phyloP scores from a whole-genome alignment of 2,113 vertebrate genomes.

The Nymphicus hollandicus region DNA sequence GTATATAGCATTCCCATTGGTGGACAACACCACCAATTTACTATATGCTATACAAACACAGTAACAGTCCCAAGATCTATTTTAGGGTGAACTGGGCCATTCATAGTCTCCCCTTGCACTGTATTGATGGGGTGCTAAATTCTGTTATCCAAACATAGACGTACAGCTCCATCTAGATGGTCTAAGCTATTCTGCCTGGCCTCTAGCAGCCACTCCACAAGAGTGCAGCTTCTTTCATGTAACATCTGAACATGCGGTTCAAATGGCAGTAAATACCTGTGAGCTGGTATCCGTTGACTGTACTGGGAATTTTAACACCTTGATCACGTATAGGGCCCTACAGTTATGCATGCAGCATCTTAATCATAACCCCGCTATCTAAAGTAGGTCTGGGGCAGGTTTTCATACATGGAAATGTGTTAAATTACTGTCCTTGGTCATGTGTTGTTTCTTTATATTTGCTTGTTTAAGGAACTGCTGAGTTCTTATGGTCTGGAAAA shows the following conservation, averaged over 20 bases:
- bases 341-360: background rate
- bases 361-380: background rate
- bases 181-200: background rate
- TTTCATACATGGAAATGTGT: background rate
- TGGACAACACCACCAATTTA: background rate
- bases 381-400: background rate
- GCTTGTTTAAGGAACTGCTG: background rate
- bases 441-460: background rate
- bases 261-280: background rate
- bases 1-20: background rate
- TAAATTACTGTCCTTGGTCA: background rate
- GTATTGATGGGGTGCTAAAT: background rate
- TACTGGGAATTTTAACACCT: background rate
- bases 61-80: background rate
- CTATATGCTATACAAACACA: background rate
- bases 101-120: background rate
- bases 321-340: background rate
- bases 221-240: background rate
- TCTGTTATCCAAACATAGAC: background rate
- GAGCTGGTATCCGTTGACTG: background rate
- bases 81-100: background rate
- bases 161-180: background rate
- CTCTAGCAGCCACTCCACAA: background rate
- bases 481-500: background rate
- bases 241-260: background rate